Conservation (phyloP, 1,140 invertebrate species). For the Lepidurus packardi region DNA sequence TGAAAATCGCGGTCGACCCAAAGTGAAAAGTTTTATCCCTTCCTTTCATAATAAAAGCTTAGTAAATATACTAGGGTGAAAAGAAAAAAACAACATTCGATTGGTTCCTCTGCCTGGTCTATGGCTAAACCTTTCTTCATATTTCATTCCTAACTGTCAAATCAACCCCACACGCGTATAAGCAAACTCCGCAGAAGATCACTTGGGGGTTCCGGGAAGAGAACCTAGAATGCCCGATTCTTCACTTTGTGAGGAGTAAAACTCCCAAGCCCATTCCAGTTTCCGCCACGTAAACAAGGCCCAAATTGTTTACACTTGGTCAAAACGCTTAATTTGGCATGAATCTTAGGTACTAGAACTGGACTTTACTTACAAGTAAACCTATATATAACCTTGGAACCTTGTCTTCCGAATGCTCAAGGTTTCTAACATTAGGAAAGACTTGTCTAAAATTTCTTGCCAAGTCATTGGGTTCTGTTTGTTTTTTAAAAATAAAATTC, state of each 20-base stretch:
- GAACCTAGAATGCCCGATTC: neutral
- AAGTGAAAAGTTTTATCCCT: neutral
- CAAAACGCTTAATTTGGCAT: neutral
- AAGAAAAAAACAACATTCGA: neutral
- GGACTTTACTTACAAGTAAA: neutral
- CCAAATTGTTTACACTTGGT: neutral
- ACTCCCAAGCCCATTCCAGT: neutral
- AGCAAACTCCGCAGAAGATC: neutral
- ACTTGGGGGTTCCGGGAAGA: neutral
- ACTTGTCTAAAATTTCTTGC: too few species aligned
- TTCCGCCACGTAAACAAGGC: neutral
- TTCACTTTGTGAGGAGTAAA: neutral
- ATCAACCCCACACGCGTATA: neutral
- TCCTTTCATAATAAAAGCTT: neutral
- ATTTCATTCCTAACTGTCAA: conserved; percentile 10
- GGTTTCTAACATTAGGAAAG: too few species aligned
- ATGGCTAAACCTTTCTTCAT: neutral
- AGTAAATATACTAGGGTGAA: neutral
- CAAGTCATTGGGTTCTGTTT: too few species aligned
- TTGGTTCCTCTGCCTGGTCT: neutral
- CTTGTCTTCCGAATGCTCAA: too few species aligned
- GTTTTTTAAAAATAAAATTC: too few species aligned
- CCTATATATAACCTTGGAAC: too few species aligned
- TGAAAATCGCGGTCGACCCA: neutral
- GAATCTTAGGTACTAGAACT: neutral